Evolutionary conservation across 2,113 vertebrate species (phyloP).

Genomic region (Dasypus novemcinctus): DNA sequence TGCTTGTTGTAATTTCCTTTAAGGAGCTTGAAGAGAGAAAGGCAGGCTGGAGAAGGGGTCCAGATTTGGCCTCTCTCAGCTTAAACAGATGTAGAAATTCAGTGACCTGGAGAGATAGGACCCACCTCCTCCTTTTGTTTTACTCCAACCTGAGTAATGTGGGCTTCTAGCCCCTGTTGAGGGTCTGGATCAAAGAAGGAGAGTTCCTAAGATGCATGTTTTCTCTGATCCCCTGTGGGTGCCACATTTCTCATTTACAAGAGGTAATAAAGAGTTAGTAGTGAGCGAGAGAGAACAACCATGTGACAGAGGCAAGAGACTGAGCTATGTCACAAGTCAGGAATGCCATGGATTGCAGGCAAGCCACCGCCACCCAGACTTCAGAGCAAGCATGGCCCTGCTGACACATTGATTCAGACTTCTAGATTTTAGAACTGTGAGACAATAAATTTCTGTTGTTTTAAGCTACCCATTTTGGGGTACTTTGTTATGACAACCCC

Average conservation of each 20-base stretch:
- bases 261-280: too few species aligned
- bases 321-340: too few species aligned
- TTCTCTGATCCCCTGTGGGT: background rate
- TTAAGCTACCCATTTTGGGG: too few species aligned
- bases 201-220: background rate
- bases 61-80: background rate
- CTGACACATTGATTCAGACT: too few species aligned
- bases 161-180: background rate
- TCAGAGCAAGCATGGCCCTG: too few species aligned
- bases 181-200: background rate
- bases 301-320: too few species aligned
- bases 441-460: too few species aligned
- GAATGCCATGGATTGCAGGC: too few species aligned
- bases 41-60: background rate
- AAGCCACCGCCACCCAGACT: too few species aligned
- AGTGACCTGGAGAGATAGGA: background rate
- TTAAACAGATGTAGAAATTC: slow-evolving; percentile 38
- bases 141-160: background rate
- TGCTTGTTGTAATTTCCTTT: background rate
- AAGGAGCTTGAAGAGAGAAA: background rate
- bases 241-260: background rate
- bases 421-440: too few species aligned
- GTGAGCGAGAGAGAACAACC: too few species aligned
- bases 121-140: background rate
- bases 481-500: too few species aligned